These are phyloP conservation scores for Synergus japonicus DNA, from an alignment of 2,888 invertebrate genomes.

Conservation along the genomic window DNA sequence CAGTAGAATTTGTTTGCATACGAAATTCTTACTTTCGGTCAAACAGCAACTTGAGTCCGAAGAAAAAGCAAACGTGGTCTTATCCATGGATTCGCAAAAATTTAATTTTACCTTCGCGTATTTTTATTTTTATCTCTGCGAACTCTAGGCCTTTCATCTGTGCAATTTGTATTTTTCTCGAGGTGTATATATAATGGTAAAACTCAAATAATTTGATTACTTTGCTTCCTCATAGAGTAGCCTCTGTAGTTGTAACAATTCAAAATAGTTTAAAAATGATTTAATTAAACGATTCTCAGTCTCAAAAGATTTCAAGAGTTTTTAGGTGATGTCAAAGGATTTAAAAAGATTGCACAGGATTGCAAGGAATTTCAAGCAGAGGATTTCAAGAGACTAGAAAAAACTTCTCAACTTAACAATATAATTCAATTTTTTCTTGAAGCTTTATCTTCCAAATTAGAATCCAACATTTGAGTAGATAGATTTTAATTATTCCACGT, in stretches of 20 bases:
- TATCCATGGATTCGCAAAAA: neutral
- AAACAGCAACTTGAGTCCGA: constrained; percentile 20
- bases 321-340: no score
- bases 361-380: no score
- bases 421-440: neutral
- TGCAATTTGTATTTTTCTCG: neutral
- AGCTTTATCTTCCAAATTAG: neutral
- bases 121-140: neutral
- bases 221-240: neutral
- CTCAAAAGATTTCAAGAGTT: no score
- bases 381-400: no score
- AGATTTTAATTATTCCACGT: neutral
- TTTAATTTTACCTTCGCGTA: neutral
- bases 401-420: neutral
- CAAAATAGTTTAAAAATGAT: no score
- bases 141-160: neutral
- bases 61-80: constrained; percentile 1
- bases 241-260: no score
- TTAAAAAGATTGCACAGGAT: no score
- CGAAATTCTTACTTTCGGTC: constrained; percentile 33
- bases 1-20: constrained; percentile 39
- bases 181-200: neutral
- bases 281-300: no score
- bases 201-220: neutral
- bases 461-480: neutral